Conservation (phyloP, 2,888 invertebrate species). For the Meghimatium bilineatum region DNA sequence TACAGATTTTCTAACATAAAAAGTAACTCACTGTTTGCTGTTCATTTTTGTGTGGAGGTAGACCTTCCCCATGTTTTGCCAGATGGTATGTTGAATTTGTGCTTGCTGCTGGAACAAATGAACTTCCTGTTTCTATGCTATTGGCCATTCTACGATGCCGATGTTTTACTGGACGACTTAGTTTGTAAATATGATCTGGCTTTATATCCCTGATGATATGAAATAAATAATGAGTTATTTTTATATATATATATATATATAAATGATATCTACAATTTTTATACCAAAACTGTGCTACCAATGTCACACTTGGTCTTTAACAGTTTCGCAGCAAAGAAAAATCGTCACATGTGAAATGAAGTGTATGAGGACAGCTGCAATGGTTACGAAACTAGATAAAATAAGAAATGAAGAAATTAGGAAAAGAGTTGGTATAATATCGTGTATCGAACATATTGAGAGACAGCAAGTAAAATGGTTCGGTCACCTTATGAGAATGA, state of each 20-base stretch:
- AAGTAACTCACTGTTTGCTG: conserved; percentile 10
- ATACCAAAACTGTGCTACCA: no score
- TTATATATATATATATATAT: not conserved
- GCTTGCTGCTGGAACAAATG: conserved; percentile 67
- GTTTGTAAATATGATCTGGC: conserved; percentile 61
- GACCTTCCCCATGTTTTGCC: conserved; percentile 32
- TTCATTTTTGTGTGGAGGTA: conserved; percentile 28
- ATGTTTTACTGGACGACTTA: conserved; percentile 60
- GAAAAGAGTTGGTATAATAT: no score
- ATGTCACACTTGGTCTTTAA: no score
- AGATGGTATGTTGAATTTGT: conserved; percentile 62
- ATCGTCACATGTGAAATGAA: no score
- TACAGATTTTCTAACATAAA: not conserved
- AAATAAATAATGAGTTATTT: not conserved
- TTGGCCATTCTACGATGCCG: conserved; percentile 42
- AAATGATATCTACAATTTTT: no score
- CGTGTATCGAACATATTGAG: no score
- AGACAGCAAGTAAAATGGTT: no score
- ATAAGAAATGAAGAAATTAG: no score
- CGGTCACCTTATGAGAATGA: no score
- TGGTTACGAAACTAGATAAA: no score
- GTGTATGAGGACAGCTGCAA: no score
- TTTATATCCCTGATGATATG: conserved; percentile 60
- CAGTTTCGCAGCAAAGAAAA: no score
- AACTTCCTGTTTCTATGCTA: conserved; percentile 56